Evolutionary conservation across 2,888 invertebrate genomes (phyloP).

Genomic region (Epinotia nisella): DNA sequence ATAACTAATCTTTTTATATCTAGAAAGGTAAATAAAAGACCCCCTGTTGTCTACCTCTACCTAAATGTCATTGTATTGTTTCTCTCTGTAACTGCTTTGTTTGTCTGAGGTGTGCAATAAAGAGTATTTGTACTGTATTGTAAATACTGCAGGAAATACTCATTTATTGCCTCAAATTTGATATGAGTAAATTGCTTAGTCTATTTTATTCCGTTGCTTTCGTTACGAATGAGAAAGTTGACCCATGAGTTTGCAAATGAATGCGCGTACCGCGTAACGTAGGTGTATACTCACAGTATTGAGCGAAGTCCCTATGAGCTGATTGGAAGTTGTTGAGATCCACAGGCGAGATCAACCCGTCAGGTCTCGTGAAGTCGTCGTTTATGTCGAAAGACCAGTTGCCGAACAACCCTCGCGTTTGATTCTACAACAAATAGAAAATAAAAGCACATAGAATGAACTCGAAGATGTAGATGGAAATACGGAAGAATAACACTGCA

Average conservation of each 20-base stretch:
- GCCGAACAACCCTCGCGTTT: constrained; percentile 94
- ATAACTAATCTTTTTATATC: too few relatives aligned
- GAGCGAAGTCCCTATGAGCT: constrained; percentile 91
- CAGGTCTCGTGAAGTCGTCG: constrained; percentile 93
- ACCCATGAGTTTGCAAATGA: background rate
- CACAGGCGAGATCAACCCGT: constrained; percentile 83
- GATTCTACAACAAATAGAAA: constrained; percentile 86
- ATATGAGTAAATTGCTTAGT: too few relatives aligned
- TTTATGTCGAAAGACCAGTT: constrained; percentile 94
- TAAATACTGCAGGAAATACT: too few relatives aligned
- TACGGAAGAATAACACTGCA: background rate
- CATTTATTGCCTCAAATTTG: too few relatives aligned
- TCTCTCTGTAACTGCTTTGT: too few relatives aligned
- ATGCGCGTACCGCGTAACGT: background rate
- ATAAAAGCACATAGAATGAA: background rate
- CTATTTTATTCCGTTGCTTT: too few relatives aligned
- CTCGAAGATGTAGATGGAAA: background rate
- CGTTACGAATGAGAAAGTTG: too few relatives aligned
- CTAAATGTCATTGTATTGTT: too few relatives aligned
- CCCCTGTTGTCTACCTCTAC: too few relatives aligned
- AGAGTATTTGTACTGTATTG: too few relatives aligned
- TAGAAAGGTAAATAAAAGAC: too few relatives aligned
- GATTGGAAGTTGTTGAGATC: constrained; percentile 88
- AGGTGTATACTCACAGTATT: constrained; percentile 86
- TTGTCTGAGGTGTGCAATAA: too few relatives aligned